Percentiles rank a stretch among this genome's conserved stretches.
These are phyloP conservation scores for Chesias legatella DNA, from an alignment of 2,888 invertebrate species.

Conservation along the genomic window DNA sequence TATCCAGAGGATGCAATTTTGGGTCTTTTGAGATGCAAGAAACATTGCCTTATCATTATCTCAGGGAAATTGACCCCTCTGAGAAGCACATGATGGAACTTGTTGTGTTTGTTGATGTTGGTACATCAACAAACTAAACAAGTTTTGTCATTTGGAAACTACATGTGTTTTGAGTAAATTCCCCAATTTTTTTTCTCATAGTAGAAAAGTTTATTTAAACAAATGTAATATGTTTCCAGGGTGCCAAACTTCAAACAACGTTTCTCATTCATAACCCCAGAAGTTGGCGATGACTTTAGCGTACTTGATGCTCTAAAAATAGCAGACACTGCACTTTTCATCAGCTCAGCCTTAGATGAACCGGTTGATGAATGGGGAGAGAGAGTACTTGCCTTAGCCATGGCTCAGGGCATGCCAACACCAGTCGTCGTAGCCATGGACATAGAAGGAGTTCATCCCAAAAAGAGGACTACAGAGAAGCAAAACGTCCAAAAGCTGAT, in stretches of 20 bases:
- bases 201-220: not conserved
- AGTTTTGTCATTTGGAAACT: too few relatives aligned
- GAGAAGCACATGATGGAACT: too few relatives aligned
- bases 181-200: too few relatives aligned
- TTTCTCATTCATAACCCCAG: conserved; percentile 89
- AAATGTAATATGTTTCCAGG: conserved; percentile 69
- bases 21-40: too few relatives aligned
- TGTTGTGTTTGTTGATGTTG: too few relatives aligned
- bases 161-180: too few relatives aligned
- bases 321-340: conserved; percentile 90
- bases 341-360: conserved; percentile 87
- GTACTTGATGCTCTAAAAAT: conserved; percentile 92
- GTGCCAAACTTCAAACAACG: conserved; percentile 92
- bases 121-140: too few relatives aligned
- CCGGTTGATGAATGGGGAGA: conserved; percentile 90
- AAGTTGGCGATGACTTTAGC: conserved; percentile 86
- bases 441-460: conserved; percentile 85
- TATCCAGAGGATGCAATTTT: too few relatives aligned
- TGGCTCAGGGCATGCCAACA: conserved; percentile 91
- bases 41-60: too few relatives aligned
- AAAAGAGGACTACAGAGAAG: conserved; percentile 85
- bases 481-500: conserved; percentile 83
- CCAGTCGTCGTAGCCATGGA: conserved; percentile 88
- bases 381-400: conserved; percentile 86
- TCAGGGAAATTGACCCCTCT: too few relatives aligned